phyloP scores from a whole-genome alignment of 2,888 invertebrate species.

The Monopis laevigella region DNA sequence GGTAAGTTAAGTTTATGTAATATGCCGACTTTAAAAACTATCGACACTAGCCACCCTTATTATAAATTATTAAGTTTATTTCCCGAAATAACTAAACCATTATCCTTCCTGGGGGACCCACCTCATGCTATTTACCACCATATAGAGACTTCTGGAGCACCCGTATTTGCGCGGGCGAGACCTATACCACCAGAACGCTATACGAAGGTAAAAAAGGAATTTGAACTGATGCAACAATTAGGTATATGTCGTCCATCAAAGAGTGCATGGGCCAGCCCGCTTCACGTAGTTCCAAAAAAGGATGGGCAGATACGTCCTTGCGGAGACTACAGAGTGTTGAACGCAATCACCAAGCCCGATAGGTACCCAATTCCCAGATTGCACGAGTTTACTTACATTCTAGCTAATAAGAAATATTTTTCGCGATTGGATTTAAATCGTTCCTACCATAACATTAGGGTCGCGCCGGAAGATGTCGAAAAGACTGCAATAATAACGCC shows the following conservation, averaged over 20 bases:
- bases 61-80: too few species aligned
- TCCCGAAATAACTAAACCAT: too few species aligned
- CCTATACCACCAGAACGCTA: conserved; percentile 29
- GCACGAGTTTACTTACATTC: conserved; percentile 23
- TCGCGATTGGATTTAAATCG: conserved; percentile 24
- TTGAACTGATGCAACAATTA: conserved; percentile 27
- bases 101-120: too few species aligned
- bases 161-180: too few species aligned
- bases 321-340: conserved; percentile 30
- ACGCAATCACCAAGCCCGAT: conserved; percentile 25
- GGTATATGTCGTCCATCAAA: conserved; percentile 31
- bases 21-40: too few species aligned
- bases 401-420: conserved; percentile 20
- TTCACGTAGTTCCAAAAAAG: conserved; percentile 26
- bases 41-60: too few species aligned
- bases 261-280: conserved; percentile 35
- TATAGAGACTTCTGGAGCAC: too few species aligned
- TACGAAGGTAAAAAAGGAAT: conserved; percentile 27
- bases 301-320: conserved; percentile 22
- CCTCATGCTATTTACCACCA: too few species aligned
- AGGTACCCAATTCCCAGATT: conserved; percentile 28
- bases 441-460: conserved; percentile 9
- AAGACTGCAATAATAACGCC: conserved; percentile 33
- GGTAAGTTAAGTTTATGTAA: background rate
- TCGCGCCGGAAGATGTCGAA: conserved; percentile 23